Base-by-base conservation (phyloP, 2,113 vertebrate species). In the Gobius niger region DNA sequence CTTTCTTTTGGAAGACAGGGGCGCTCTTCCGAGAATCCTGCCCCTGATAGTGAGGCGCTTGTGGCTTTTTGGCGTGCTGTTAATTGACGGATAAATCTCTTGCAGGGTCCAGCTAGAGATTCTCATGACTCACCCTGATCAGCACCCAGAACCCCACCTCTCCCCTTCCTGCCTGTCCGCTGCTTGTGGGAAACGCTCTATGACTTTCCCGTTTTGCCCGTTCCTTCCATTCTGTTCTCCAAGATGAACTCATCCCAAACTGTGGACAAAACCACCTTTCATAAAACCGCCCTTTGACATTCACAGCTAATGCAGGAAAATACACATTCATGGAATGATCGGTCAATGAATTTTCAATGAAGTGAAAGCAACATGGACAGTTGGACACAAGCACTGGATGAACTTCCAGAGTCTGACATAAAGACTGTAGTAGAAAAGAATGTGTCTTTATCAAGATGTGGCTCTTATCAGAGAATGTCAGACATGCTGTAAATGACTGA, bases 201-300 rank as follows among this genome's bases (percentile, higher is more conserved):
- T 57, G 54, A 57, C 54, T 57, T 65, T 57, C 61, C 60, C 76
- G 67, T 61, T 70, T 60, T 67, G 68, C 73, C 73, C 72, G 82
- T 88, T 87, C 83, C 54, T 82, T 89, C 78, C 85, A 88, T 75
- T 68, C 70, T 80, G 67, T 77, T 67, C 80, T 87, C 79, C 76
- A 84, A 69, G 68, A 88, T 88, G 80, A 90, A 88, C 86, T 90
- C 87, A 88, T 85, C 86, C 77, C 54, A 64, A 82, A 79, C 76
- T 54, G 42, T 78, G 13, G 65, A 91, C 85, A 88, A 85, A 87
- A 85, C 80, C 53, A 68, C 76, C 82, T 84, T 90, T 90, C 85
- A 88, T 82, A 16, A 65, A 85, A 68, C 64, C 62, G 66, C 72
- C 76, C 77, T 7, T 73, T 81, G 72, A 82, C 76, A 77, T 63